Conservation (phyloP, 2,888 invertebrate species). For the Andrena camellia region DNA sequence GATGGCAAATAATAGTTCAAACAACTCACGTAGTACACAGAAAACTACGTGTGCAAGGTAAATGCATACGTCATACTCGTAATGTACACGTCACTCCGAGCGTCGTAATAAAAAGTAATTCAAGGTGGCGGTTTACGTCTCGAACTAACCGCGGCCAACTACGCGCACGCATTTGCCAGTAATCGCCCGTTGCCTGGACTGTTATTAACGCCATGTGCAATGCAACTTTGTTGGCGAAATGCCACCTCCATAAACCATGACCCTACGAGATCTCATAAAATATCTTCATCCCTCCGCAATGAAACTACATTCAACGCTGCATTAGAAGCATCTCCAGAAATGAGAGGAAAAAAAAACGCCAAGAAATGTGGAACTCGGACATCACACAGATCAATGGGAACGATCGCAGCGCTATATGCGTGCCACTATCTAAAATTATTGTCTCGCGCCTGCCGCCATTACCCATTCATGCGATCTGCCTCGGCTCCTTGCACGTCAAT, state of each 20-base stretch:
- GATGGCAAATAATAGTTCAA: slow-evolving; percentile 22
- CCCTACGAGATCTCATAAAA: not conserved
- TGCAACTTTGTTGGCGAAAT: not conserved
- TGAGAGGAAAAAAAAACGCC: slow-evolving; percentile 10
- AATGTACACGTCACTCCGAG: slow-evolving; percentile 18
- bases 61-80: slow-evolving; percentile 47
- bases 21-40: slow-evolving; percentile 44
- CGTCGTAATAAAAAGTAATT: slow-evolving; percentile 44
- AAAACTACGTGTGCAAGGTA: slow-evolving; percentile 42
- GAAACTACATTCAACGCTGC: not conserved
- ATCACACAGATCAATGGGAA: slow-evolving; percentile 73
- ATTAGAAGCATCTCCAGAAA: not conserved
- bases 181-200: slow-evolving; percentile 12
- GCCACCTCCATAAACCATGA: not conserved
- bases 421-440: slow-evolving; percentile 68
- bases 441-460: slow-evolving; percentile 74
- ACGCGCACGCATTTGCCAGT: slow-evolving; percentile 24
- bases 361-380: slow-evolving; percentile 37
- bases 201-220: slow-evolving; percentile 14
- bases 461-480: slow-evolving; percentile 75
- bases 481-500: slow-evolving; percentile 62
- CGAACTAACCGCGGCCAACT: not conserved
- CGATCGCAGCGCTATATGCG: slow-evolving; percentile 69
- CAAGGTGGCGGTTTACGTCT: slow-evolving; percentile 2
- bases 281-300: not conserved